A percentile compares a stretch with the other conserved stretches of the same genome.
phyloP scores from a whole-genome alignment of 37 sponge, comb jelly and placozoan genomes.

The Halichondria panicea region DNA sequence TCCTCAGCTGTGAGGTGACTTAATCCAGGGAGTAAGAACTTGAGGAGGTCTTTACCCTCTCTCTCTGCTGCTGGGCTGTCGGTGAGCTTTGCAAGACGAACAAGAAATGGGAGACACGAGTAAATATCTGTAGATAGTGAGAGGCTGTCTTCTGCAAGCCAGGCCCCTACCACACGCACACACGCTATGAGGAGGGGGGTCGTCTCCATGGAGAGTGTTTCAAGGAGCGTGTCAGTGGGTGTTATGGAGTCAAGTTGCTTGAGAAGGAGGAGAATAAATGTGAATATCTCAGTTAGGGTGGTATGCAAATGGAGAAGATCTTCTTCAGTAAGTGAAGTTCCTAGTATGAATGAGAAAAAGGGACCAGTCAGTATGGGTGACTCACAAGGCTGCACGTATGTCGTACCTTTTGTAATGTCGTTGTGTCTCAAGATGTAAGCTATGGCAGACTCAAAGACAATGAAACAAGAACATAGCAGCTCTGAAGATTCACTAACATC shows the following conservation, averaged over 20 bases:
- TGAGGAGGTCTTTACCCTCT: slow-evolving; percentile 15
- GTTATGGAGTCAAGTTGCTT: neutral
- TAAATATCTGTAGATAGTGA: slow-evolving; percentile 46
- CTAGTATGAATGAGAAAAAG: no score
- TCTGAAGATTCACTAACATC: slow-evolving; percentile 10
- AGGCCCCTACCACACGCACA: slow-evolving; percentile 74
- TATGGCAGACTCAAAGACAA: slow-evolving; percentile 44
- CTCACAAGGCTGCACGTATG: no score
- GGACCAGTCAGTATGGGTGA: no score
- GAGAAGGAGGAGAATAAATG: slow-evolving; percentile 36
- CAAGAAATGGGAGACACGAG: slow-evolving; percentile 51
- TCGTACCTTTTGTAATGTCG: no score
- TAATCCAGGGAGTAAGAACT: slow-evolving; percentile 68
- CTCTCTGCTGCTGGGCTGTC: neutral
- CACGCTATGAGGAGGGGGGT: slow-evolving; percentile 6
- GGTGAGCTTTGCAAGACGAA: slow-evolving; percentile 19
- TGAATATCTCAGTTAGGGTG: slow-evolving; percentile 53
- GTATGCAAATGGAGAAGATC: slow-evolving; percentile 61
- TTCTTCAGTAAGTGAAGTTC: slow-evolving; percentile 18
- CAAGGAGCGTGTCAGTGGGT: neutral
- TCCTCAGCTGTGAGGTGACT: slow-evolving; percentile 64
- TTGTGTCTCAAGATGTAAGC: slow-evolving; percentile 16
- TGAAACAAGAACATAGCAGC: slow-evolving; percentile 54
- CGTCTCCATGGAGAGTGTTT: neutral
- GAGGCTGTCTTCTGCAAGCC: slow-evolving; percentile 81